Conservation (phyloP, 2,888 invertebrate genomes). For the Drosophila maculinotata region DNA sequence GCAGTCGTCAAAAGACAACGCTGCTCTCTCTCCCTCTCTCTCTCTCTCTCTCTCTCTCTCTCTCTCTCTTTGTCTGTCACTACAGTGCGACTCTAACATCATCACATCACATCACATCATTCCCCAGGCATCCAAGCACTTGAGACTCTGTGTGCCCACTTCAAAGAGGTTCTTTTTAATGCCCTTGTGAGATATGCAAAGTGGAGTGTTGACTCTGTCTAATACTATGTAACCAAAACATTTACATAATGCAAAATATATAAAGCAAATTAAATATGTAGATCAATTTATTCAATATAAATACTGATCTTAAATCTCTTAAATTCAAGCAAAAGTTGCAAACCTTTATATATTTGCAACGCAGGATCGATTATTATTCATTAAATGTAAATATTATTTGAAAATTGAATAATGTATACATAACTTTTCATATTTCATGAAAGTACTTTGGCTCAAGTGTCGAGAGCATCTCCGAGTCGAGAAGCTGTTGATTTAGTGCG, state of each 20-base stretch:
- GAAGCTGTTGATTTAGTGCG: constrained; percentile 34
- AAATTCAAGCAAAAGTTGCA: not conserved
- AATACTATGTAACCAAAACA: constrained; percentile 24
- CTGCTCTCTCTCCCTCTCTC: constrained; percentile 29
- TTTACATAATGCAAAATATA: not conserved
- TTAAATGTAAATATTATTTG: too few relatives aligned
- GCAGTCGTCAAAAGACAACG: constrained; percentile 60
- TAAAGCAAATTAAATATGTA: not conserved
- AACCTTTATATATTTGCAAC: too few relatives aligned
- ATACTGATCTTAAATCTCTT: too few relatives aligned
- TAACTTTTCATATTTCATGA: constrained; percentile 2
- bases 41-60: constrained; percentile 27
- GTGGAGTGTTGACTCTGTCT: constrained; percentile 27
- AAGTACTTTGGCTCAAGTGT: constrained; percentile 13
- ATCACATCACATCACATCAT: constrained; percentile 53
- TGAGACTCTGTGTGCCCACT: constrained; percentile 73
- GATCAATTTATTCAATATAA: too few relatives aligned
- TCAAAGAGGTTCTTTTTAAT: constrained; percentile 61
- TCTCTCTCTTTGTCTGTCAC: constrained; percentile 37
- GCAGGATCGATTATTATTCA: too few relatives aligned
- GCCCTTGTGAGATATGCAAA: constrained; percentile 52
- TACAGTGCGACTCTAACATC: constrained; percentile 37
- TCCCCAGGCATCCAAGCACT: constrained; percentile 61
- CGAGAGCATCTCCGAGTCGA: constrained; percentile 63
- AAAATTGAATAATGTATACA: not conserved